Evolutionary conservation across 2,113 vertebrate genomes (phyloP), one percentile per base, ranked within the genome.

Genomic region (Pheucticus melanocephalus): DNA sequence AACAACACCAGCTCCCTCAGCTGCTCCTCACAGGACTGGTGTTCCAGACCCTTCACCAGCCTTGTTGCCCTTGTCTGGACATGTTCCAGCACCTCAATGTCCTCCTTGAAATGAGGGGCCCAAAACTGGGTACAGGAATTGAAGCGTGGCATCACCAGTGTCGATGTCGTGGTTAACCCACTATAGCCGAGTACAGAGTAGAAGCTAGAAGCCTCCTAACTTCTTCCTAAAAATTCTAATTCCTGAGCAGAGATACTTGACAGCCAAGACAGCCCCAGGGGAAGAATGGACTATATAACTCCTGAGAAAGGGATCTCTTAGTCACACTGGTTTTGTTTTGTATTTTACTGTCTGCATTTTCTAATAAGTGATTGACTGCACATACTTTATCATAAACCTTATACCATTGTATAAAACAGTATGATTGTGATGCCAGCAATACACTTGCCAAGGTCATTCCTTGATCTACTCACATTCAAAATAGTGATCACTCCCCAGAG

Each of bases 391-490:
- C 23, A 54, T 39, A 81, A 88, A 83, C 10, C 7, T 79, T 53
- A 57, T 31, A 63, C 2, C 12, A 64, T 72, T 64, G 10, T 61
- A 65, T 68, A 9, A 69, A 57, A 54, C 75, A 40, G 16, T 42
- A 80, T 20, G 35, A 68, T 61, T 20, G 6, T 65, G 40, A 80
- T 80, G 42, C 19, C 63, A 77, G 42, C 8, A 68, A 12, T 28
- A 51, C 23, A 51, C 42, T 77, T 93, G 76, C 27, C 71, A 90
- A 73, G 59, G 80, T 92, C 54, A 77, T 80, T 90, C 33, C 40
- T 86, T 71, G 27, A 50, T 68, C 69, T 78, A 44, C 35, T 82
- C 35, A 23, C 33, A 47, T 69, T 71, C n/a, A n/a, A 64, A 86
- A 78, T 3, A 71, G 31, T 28, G 9, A 60, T 64, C 33, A 42